Evolutionary conservation across 2,888 invertebrate species (phyloP).

Genomic region (Papilio demoleus): DNA sequence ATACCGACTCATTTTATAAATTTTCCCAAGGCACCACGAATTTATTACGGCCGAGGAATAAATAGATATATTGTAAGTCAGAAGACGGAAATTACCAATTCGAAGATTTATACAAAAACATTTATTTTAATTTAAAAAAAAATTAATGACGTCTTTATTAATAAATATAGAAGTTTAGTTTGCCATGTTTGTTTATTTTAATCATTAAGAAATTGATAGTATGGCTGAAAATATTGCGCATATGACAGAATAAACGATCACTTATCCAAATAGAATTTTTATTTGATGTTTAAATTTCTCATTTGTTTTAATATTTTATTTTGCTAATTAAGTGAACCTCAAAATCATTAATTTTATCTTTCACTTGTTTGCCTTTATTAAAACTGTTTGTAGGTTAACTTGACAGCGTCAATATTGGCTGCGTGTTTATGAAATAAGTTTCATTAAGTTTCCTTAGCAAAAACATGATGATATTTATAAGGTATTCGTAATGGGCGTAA

Average conservation of each 20-base stretch:
- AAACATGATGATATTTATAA: slow-evolving; percentile 2
- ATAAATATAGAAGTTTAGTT: no score
- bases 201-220: no score
- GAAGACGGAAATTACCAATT: slow-evolving; percentile 17
- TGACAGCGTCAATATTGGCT: background rate
- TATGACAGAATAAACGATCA: no score
- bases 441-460: background rate
- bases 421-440: background rate
- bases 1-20: slow-evolving; percentile 36
- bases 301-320: background rate
- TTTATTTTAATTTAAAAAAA: background rate
- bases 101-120: slow-evolving; percentile 5
- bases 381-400: background rate
- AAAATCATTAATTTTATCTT: background rate
- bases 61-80: slow-evolving; percentile 17
- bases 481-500: background rate
- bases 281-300: background rate
- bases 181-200: no score
- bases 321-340: background rate
- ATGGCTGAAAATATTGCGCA: no score
- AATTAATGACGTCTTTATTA: no score
- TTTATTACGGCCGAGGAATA: slow-evolving; percentile 30
- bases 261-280: no score
- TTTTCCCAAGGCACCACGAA: slow-evolving; percentile 31
- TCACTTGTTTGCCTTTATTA: background rate